phyloP scores from a whole-genome alignment of 2,113 vertebrate genomes.

The Gavialis gangeticus region DNA sequence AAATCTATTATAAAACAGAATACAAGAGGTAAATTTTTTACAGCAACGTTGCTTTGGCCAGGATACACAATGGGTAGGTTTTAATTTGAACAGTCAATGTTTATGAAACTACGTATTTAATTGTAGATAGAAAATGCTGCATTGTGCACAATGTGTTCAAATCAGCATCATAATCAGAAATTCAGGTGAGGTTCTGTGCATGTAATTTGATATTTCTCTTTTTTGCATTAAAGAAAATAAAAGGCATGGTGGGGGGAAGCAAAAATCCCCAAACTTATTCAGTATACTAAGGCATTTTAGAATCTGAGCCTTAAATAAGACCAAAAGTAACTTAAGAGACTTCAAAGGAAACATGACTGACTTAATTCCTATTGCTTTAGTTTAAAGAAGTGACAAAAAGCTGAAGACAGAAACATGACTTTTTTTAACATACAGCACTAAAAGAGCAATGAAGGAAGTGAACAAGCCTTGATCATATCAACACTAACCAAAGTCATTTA shows the following conservation, averaged over 20 bases:
- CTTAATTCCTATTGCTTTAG: too few relatives aligned
- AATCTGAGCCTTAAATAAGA: neutral
- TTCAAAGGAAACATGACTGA: too few relatives aligned
- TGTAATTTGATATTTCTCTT: neutral
- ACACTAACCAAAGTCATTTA: too few relatives aligned
- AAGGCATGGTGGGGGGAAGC: neutral
- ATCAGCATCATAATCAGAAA: neutral
- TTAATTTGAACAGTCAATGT: neutral
- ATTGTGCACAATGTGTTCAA: neutral
- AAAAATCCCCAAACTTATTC: neutral
- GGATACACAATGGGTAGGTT: neutral
- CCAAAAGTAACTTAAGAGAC: neutral
- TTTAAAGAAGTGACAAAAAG: too few relatives aligned
- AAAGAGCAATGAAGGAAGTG: too few relatives aligned
- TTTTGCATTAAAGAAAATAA: neutral
- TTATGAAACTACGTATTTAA: neutral
- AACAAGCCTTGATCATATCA: too few relatives aligned
- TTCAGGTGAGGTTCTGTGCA: neutral
- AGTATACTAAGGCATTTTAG: neutral
- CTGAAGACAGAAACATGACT: too few relatives aligned
- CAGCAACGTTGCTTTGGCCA: neutral
- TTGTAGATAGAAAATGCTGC: neutral
- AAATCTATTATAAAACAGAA: neutral
- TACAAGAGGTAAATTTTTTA: neutral
- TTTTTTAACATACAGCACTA: too few relatives aligned